Percentiles rank a stretch among this genome's conserved stretches.
phyloP scores from a whole-genome alignment of 2,113 vertebrate species.

The Myiozetetes cayanensis region DNA sequence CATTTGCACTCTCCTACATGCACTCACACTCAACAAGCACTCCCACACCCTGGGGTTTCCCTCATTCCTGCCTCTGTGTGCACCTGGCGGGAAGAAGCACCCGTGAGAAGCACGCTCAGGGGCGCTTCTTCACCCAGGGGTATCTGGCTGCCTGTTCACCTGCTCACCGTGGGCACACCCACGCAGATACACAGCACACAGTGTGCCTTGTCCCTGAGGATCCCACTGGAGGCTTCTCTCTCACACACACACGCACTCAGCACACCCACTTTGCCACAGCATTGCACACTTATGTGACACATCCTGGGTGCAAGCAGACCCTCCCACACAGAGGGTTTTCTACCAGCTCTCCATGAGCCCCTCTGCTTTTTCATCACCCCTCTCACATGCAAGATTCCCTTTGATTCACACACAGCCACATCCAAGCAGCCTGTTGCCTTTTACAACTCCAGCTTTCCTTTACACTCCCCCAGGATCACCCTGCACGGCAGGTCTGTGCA shows the following conservation, averaged over 20 bases:
- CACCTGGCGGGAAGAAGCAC: background rate
- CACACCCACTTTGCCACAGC: background rate
- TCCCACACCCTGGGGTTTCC: background rate
- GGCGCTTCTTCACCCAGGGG: background rate
- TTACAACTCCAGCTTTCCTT: background rate
- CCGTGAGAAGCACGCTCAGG: background rate
- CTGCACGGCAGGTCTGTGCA: accelerated
- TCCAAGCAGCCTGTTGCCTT: background rate
- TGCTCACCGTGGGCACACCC: background rate
- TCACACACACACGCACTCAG: no score
- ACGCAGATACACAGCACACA: background rate
- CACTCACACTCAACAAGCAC: background rate
- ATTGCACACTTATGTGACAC: background rate
- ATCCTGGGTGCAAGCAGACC: background rate
- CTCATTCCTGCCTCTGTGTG: background rate
- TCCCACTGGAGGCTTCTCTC: background rate
- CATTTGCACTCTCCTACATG: background rate
- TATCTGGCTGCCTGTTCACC: background rate
- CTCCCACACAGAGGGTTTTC: background rate
- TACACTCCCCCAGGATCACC: background rate
- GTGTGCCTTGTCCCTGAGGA: background rate
- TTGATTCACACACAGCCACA: accelerated
- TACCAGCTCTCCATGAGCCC: background rate
- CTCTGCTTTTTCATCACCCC: background rate
- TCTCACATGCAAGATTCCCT: background rate